phyloP scores from a whole-genome alignment of 1,140 invertebrate genomes.

The Chymomyza costata region DNA sequence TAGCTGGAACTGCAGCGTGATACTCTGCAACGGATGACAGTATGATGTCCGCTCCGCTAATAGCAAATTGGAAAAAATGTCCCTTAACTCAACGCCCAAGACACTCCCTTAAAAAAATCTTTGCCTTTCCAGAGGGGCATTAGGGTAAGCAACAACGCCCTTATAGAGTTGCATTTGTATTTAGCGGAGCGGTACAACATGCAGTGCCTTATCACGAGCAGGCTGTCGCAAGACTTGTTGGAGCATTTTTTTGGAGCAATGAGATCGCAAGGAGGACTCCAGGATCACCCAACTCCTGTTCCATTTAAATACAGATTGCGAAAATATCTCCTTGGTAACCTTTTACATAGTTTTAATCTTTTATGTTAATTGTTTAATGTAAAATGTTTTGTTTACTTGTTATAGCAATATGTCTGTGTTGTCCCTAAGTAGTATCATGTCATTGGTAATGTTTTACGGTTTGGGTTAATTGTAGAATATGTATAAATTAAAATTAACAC shows the following conservation, averaged over 20 bases:
- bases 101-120: neutral
- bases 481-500: too few relatives aligned
- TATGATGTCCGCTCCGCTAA: neutral
- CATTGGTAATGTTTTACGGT: too few relatives aligned
- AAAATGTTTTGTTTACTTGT: too few relatives aligned
- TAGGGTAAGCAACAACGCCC: neutral
- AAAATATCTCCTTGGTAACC: too few relatives aligned
- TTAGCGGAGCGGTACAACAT: conserved; percentile 3
- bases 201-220: conserved; percentile 7
- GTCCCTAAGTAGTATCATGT: too few relatives aligned
- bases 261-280: conserved; percentile 7
- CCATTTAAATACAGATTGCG: too few relatives aligned
- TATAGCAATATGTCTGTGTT: too few relatives aligned
- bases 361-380: too few relatives aligned
- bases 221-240: conserved; percentile 13
- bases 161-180: neutral
- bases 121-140: conserved; percentile 9
- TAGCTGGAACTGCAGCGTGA: neutral
- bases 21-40: neutral
- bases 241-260: conserved; percentile 22
- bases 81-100: neutral
- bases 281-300: conserved; percentile 9
- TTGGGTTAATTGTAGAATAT: too few relatives aligned
- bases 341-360: too few relatives aligned
- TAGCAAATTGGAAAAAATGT: neutral